Conservation (phyloP, 2,113 vertebrate species). For the Carlito syrichta region DNA sequence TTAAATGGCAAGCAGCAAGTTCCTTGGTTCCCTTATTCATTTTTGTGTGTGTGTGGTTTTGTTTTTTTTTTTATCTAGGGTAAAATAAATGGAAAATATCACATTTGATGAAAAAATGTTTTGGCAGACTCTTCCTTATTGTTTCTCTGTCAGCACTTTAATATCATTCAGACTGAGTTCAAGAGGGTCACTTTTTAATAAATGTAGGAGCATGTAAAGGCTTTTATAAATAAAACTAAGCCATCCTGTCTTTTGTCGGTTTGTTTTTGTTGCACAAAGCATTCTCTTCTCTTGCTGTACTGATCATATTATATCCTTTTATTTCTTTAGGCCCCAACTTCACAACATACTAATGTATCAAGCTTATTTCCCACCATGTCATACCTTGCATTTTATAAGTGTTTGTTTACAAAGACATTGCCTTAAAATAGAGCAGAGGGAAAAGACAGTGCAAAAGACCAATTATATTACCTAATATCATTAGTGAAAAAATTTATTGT, state of each 20-base stretch:
- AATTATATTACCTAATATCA: slow-evolving; percentile 64
- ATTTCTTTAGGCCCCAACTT: slow-evolving; percentile 47
- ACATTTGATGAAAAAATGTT: slow-evolving; percentile 27
- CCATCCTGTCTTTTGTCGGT: slow-evolving; percentile 30
- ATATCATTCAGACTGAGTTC: slow-evolving; percentile 57
- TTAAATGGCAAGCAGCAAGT: slow-evolving; percentile 32
- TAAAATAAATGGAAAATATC: slow-evolving; percentile 56
- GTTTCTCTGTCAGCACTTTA: slow-evolving; percentile 56
- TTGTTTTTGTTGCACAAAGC: not conserved
- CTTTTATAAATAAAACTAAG: slow-evolving; percentile 67
- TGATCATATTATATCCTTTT: slow-evolving; percentile 52
- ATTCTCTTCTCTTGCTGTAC: not conserved
- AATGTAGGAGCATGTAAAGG: slow-evolving; percentile 49
- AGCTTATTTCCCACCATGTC: slow-evolving; percentile 50
- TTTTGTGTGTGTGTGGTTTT: no score
- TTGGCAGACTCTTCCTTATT: slow-evolving; percentile 23
- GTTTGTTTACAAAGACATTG: slow-evolving; percentile 58
- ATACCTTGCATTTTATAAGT: slow-evolving; percentile 32
- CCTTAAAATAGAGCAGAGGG: slow-evolving; percentile 39
- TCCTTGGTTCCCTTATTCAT: slow-evolving; percentile 19
- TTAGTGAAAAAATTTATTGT: slow-evolving; percentile 65
- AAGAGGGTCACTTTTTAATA: slow-evolving; percentile 68
- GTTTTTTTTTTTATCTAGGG: slow-evolving; percentile 38
- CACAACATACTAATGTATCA: slow-evolving; percentile 50
- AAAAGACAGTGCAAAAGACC: slow-evolving; percentile 31